Percentiles rank a stretch among this genome's conserved stretches.
Conservation (phyloP, 2,797 vertebrate species). For the Apogon talboti region DNA sequence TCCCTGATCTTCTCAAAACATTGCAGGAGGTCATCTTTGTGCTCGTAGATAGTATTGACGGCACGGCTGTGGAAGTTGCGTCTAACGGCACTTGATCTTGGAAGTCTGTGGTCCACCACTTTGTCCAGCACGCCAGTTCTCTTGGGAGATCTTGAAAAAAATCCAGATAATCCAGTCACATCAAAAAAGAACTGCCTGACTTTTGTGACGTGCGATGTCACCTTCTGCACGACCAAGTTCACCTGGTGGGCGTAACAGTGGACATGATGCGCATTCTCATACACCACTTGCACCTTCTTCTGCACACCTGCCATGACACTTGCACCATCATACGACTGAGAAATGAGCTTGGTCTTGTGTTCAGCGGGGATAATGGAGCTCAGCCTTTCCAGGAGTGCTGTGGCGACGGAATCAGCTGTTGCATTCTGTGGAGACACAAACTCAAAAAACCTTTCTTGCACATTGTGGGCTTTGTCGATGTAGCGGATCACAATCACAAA, state of each 20-base stretch:
- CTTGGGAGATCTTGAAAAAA: conserved; percentile 18
- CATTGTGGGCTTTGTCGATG: too few species aligned
- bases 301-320: conserved; percentile 11
- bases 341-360: conserved; percentile 3
- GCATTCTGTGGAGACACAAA: neutral
- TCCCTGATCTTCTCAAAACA: conserved; percentile 1
- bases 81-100: conserved; percentile 4
- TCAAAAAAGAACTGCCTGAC: conserved; percentile 9
- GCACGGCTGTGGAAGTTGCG: conserved; percentile 3
- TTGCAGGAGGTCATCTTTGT: neutral
- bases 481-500: too few species aligned
- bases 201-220: conserved; percentile 13
- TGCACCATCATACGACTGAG: neutral
- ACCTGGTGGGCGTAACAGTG: conserved; percentile 11
- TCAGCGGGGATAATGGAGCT: neutral
- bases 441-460: neutral
- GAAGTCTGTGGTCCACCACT: conserved; percentile 13
- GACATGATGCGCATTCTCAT: conserved; percentile 4
- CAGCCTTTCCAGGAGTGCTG: conserved; percentile 1
- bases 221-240: conserved; percentile 14
- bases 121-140: conserved; percentile 9
- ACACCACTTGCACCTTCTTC: conserved; percentile 11
- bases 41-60: conserved; percentile 5
- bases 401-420: neutral
- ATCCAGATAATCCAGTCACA: conserved; percentile 5